These are phyloP conservation scores for Scomber colias DNA, from an alignment of 2,113 vertebrate genomes.

Conservation along the genomic window DNA sequence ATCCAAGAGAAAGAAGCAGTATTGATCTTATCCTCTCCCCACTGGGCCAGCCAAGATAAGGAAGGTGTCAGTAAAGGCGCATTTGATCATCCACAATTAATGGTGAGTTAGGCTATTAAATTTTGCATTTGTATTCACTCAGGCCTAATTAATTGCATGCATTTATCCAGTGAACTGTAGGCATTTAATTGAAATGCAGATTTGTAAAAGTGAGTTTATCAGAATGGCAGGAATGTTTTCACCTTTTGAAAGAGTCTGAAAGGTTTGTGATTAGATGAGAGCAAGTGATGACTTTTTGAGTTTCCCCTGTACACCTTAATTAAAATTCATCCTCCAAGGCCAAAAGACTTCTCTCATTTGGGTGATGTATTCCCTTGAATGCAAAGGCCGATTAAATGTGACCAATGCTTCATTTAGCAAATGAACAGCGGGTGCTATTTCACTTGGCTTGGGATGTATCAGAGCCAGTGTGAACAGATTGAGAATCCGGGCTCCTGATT, in stretches of 20 bases:
- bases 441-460: background rate
- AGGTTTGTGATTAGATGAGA: constrained; percentile 70
- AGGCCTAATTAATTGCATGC: constrained; percentile 62
- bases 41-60: constrained; percentile 17
- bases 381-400: constrained; percentile 53
- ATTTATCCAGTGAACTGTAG: constrained; percentile 42
- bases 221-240: constrained; percentile 48
- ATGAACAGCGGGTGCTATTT: constrained; percentile 25
- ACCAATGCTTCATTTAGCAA: constrained; percentile 39
- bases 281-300: constrained; percentile 59
- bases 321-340: constrained; percentile 64
- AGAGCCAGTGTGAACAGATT: background rate
- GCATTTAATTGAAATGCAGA: constrained; percentile 70
- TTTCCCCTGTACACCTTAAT: constrained; percentile 44
- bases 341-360: constrained; percentile 49
- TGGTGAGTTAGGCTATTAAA: constrained; percentile 49
- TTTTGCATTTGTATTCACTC: constrained; percentile 36
- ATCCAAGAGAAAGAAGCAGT: constrained; percentile 16
- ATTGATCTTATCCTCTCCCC: constrained; percentile 22
- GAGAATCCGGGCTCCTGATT: background rate
- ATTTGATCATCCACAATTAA: constrained; percentile 52
- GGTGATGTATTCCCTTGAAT: constrained; percentile 41
- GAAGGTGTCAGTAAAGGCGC: constrained; percentile 12
- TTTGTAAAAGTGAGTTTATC: constrained; percentile 50
- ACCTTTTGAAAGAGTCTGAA: constrained; percentile 59